A percentile compares a stretch with the other conserved stretches of the same genome.
These are phyloP conservation scores for Eleginops maclovinus DNA, from an alignment of 2,113 vertebrate species.

Conservation along the genomic window DNA sequence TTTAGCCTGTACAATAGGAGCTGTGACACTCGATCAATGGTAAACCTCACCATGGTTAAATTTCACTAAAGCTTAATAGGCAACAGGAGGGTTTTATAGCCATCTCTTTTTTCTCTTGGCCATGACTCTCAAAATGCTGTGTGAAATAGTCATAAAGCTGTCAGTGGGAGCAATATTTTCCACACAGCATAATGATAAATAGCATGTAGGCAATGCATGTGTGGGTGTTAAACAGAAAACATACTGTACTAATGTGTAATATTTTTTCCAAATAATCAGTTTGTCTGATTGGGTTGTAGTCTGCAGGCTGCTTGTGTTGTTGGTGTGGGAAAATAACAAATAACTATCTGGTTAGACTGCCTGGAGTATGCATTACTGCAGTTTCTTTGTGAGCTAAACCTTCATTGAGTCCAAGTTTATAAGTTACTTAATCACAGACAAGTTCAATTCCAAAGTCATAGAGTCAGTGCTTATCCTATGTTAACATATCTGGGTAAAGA, in stretches of 20 bases:
- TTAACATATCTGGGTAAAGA: neutral
- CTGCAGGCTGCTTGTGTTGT: constrained; percentile 35
- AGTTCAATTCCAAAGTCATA: neutral
- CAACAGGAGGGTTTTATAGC: constrained; percentile 71
- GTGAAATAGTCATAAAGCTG: constrained; percentile 75
- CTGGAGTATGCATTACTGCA: neutral
- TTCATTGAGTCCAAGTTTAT: neutral
- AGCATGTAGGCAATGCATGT: constrained; percentile 57
- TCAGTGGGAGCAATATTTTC: constrained; percentile 73
- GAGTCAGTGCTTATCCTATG: constrained; percentile 2
- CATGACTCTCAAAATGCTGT: constrained; percentile 58
- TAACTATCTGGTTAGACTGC: constrained; percentile 8
- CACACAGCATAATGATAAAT: constrained; percentile 67
- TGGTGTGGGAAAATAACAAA: constrained; percentile 24
- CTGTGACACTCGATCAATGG: constrained; percentile 47
- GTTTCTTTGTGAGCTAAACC: constrained; percentile 3
- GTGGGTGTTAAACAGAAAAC: constrained; percentile 66
- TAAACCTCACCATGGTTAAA: constrained; percentile 68
- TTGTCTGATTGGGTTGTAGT: constrained; percentile 15
- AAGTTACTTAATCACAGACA: constrained; percentile 12
- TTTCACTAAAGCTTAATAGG: constrained; percentile 64
- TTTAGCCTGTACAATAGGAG: constrained; percentile 24
- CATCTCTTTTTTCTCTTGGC: constrained; percentile 67
- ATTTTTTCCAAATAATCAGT: constrained; percentile 41
- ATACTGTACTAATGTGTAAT: constrained; percentile 33